Evolutionary conservation across 2,113 vertebrate species (phyloP).

Genomic region (Heterochromis multidens): DNA sequence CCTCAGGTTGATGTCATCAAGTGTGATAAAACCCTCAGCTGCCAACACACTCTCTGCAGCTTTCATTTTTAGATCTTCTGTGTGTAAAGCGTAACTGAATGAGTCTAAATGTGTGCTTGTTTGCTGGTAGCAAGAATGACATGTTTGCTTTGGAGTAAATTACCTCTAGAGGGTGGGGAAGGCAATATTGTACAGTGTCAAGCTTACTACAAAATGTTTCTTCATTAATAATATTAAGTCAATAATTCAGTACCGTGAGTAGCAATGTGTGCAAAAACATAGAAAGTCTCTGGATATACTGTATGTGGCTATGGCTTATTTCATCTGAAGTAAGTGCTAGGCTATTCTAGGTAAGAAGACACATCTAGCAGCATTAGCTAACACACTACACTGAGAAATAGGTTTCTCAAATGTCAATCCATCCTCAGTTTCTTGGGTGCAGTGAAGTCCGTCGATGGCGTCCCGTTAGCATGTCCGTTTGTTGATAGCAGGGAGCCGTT

Average conservation of each 20-base stretch:
- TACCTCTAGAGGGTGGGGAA: neutral
- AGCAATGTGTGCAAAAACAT: slow-evolving; percentile 58
- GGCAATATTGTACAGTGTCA: slow-evolving; percentile 2
- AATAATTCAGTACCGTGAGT: slow-evolving; percentile 50
- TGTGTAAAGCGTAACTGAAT: neutral
- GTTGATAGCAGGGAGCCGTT: slow-evolving; percentile 77
- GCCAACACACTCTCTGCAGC: neutral
- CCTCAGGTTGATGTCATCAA: neutral
- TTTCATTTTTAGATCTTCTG: slow-evolving; percentile 28
- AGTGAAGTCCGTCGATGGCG: slow-evolving; percentile 72
- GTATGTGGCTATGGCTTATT: slow-evolving; percentile 49
- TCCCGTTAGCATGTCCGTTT: slow-evolving; percentile 85
- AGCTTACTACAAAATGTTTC: slow-evolving; percentile 5
- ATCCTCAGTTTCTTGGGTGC: slow-evolving; percentile 83
- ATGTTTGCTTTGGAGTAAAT: slow-evolving; percentile 4
- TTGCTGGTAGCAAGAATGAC: neutral
- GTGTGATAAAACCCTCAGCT: neutral
- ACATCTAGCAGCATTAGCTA: slow-evolving; percentile 40
- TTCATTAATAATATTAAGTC: slow-evolving; percentile 1
- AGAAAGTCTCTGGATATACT: slow-evolving; percentile 34
- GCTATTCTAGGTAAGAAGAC: slow-evolving; percentile 46
- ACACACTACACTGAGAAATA: slow-evolving; percentile 26
- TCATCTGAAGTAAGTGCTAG: slow-evolving; percentile 48
- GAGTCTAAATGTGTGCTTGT: neutral
- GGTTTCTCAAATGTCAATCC: slow-evolving; percentile 78